Evolutionary conservation across 2,888 invertebrate species (phyloP).

Genomic region (Phortica okadai): DNA sequence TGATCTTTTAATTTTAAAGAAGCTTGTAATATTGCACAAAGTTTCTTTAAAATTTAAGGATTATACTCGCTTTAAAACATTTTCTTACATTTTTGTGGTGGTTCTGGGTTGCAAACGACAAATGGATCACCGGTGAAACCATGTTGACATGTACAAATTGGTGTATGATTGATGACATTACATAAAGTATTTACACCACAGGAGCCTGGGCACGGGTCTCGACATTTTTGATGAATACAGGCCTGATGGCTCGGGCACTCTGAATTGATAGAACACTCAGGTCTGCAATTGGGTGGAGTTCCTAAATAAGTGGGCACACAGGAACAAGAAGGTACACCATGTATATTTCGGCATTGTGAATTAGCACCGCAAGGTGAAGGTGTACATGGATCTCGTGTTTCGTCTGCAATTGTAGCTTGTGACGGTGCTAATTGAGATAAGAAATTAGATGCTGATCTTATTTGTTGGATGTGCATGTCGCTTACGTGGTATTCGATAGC

Average conservation of each 20-base stretch:
- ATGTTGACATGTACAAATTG: constrained; percentile 81
- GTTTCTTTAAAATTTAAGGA: neutral
- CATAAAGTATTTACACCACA: constrained; percentile 82
- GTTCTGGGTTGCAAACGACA: constrained; percentile 78
- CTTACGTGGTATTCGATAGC: constrained; percentile 77
- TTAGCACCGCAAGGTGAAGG: constrained; percentile 88
- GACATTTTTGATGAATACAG: constrained; percentile 86
- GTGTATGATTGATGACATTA: constrained; percentile 82
- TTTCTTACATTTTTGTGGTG: constrained; percentile 74
- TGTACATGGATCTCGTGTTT: constrained; percentile 80
- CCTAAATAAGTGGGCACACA: constrained; percentile 86
- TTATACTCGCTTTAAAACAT: neutral
- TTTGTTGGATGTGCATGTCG: neutral
- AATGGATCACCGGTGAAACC: constrained; percentile 83
- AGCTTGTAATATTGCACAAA: neutral
- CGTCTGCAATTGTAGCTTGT: constrained; percentile 57
- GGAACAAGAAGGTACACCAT: constrained; percentile 80
- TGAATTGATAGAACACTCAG: constrained; percentile 86
- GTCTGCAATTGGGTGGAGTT: constrained; percentile 84
- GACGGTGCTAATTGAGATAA: constrained; percentile 54
- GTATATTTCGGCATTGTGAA: constrained; percentile 80
- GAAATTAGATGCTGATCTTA: neutral
- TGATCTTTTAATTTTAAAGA: neutral
- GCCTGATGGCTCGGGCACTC: constrained; percentile 84
- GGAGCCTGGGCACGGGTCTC: constrained; percentile 82